Conservation (phyloP, 2,797 vertebrate genomes). For the Manis pentadactyla region DNA sequence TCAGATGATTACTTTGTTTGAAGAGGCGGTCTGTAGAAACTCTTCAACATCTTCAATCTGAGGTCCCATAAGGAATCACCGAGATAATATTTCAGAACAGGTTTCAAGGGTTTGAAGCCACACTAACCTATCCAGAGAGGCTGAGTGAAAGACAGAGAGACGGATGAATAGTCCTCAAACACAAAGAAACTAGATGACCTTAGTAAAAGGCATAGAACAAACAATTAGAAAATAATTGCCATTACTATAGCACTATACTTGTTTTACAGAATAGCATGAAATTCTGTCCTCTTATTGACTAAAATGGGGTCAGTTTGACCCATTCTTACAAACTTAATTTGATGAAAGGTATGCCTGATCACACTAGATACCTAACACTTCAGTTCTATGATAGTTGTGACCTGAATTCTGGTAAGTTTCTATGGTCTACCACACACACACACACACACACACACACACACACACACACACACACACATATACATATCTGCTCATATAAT, state of each 20-base stretch:
- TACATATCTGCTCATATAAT: neutral
- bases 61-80: constrained; percentile 12
- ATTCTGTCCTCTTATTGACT: neutral
- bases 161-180: neutral
- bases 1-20: constrained; percentile 39
- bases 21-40: constrained; percentile 52
- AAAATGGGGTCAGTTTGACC: neutral
- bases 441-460: too few relatives aligned
- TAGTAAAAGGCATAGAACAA: neutral
- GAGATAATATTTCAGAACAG: constrained; percentile 25
- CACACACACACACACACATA: too few relatives aligned
- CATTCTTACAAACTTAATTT: neutral
- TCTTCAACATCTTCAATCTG: neutral
- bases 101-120: neutral
- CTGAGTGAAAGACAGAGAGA: neutral
- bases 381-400: neutral
- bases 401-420: neutral
- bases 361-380: neutral
- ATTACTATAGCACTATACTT: neutral
- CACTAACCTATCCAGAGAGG: neutral
- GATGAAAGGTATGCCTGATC: neutral
- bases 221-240: neutral
- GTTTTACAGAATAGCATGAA: constrained; percentile 23
- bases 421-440: neutral
- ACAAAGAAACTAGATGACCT: neutral